phyloP scores from a whole-genome alignment of 2,888 invertebrate species.

The Trypoxylon attenuatum region DNA sequence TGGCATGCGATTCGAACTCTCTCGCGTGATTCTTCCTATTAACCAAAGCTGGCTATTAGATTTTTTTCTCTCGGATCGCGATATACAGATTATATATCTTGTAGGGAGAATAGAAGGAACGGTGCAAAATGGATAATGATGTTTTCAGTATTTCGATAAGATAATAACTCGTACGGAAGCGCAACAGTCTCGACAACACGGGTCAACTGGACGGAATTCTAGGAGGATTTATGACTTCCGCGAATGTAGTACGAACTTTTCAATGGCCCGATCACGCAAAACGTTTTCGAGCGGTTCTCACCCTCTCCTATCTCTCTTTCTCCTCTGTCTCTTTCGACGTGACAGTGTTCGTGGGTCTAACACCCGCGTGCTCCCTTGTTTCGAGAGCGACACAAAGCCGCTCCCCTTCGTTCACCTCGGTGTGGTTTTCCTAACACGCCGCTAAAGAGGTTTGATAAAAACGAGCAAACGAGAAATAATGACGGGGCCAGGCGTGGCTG shows the following conservation, averaged over 20 bases:
- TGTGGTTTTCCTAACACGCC: conserved; percentile 34
- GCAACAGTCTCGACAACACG: neutral
- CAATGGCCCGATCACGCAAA: too few relatives aligned
- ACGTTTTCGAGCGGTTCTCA: neutral
- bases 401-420: conserved; percentile 14
- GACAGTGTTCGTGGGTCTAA: neutral
- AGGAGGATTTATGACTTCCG: too few relatives aligned
- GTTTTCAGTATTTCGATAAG: neutral
- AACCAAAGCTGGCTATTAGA: conserved; percentile 8
- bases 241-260: too few relatives aligned
- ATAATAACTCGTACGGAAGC: neutral
- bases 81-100: neutral
- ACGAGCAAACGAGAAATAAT: conserved; percentile 58
- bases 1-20: conserved; percentile 1
- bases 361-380: conserved; percentile 4
- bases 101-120: neutral
- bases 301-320: neutral
- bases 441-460: conserved; percentile 53
- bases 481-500: conserved; percentile 40
- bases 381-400: conserved; percentile 27
- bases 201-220: too few relatives aligned
- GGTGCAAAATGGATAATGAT: conserved; percentile 1
- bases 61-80: neutral
- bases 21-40: conserved; percentile 18
- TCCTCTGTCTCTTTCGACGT: neutral